Evolutionary conservation across 2,888 invertebrate genomes (phyloP).

Genomic region (Agrochola circellaris): DNA sequence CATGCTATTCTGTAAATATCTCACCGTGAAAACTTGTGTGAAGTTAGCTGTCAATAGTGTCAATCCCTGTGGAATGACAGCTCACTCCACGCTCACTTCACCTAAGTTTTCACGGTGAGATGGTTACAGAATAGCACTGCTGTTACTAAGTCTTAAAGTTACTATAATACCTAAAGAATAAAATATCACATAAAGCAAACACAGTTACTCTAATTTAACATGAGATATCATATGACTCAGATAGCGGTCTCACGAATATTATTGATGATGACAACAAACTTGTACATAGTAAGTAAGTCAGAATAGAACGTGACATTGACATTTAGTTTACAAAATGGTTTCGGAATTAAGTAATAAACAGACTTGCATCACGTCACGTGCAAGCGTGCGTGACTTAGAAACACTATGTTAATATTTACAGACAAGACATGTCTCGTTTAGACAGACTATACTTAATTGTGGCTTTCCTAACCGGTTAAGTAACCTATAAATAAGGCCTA

Average conservation of each 20-base stretch:
- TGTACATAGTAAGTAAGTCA: slow-evolving; percentile 21
- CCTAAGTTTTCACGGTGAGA: too few relatives aligned
- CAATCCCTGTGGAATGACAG: too few relatives aligned
- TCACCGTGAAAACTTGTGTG: too few relatives aligned
- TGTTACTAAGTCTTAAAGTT: background rate
- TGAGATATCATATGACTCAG: slow-evolving; percentile 36
- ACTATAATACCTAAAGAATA: background rate
- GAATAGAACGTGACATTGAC: slow-evolving; percentile 59
- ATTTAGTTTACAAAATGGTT: slow-evolving; percentile 56
- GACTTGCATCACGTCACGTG: slow-evolving; percentile 45
- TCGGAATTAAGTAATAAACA: slow-evolving; percentile 53
- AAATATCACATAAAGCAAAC: slow-evolving; percentile 16
- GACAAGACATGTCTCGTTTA: slow-evolving; percentile 16
- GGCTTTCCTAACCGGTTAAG: slow-evolving; percentile 17
- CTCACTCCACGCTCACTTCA: too few relatives aligned
- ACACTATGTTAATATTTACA: slow-evolving; percentile 40
- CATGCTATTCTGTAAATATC: too few relatives aligned
- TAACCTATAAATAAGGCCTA: slow-evolving; percentile 1
- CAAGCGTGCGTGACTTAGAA: slow-evolving; percentile 57
- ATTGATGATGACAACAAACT: slow-evolving; percentile 37
- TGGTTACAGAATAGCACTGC: too few relatives aligned
- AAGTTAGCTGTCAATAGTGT: too few relatives aligned
- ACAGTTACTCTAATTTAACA: slow-evolving; percentile 23
- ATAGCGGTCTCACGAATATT: slow-evolving; percentile 54
- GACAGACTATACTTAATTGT: background rate